Conservation (phyloP, 2,797 vertebrate genomes). For the Microctenopoma steveboyesi region DNA sequence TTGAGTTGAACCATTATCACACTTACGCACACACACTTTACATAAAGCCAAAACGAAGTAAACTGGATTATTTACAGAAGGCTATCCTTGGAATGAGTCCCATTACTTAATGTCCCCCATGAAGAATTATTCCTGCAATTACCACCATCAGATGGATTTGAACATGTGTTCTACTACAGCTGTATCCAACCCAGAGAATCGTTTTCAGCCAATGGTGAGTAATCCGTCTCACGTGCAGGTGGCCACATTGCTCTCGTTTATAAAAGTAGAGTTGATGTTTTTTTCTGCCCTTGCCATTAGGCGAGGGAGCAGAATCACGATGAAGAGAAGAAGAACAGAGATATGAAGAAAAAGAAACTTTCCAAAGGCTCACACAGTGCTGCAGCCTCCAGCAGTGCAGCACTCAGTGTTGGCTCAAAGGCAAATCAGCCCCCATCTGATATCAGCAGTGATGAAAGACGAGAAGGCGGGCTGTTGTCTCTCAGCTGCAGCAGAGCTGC, state of each 20-base stretch:
- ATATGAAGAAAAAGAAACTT: constrained; percentile 12
- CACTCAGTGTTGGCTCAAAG: constrained; percentile 22
- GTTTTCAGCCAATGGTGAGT: neutral
- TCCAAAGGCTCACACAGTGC: constrained; percentile 26
- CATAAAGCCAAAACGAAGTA: constrained; percentile 12
- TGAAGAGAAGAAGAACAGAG: constrained; percentile 17
- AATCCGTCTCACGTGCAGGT: constrained; percentile 1
- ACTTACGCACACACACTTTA: constrained; percentile 44
- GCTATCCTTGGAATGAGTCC: neutral
- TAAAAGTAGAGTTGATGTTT: neutral
- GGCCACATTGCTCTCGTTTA: constrained; percentile 3
- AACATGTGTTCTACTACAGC: constrained; percentile 9
- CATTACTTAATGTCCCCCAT: neutral
- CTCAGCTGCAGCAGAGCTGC: constrained; percentile 93
- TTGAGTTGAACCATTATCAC: constrained; percentile 33
- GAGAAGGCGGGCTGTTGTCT: neutral
- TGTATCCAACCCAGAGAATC: constrained; percentile 11
- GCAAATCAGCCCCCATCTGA: constrained; percentile 22
- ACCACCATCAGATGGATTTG: neutral
- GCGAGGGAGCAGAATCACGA: constrained; percentile 22
- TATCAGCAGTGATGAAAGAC: constrained; percentile 31
- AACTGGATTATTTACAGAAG: constrained; percentile 61
- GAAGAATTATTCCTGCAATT: neutral
- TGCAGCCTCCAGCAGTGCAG: constrained; percentile 44
- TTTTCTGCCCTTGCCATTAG: constrained; percentile 4